These are phyloP conservation scores for Nycticebus coucang DNA, from an alignment of 2,113 vertebrate species.

Conservation along the genomic window DNA sequence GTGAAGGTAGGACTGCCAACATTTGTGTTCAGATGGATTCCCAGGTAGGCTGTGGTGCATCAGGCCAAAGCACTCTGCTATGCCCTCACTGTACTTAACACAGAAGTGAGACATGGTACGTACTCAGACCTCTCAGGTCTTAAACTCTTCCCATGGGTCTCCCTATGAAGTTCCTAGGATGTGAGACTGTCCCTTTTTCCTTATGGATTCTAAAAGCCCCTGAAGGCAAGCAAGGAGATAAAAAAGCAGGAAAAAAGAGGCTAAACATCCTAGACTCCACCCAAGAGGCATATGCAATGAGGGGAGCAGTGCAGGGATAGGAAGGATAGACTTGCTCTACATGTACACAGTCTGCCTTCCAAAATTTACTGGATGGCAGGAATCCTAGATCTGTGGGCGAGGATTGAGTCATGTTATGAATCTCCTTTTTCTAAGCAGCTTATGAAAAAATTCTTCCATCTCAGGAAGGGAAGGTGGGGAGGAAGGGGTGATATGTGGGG, in stretches of 20 bases:
- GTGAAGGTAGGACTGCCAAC: neutral
- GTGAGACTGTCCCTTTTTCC: neutral
- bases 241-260: neutral
- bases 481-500: neutral
- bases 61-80: neutral
- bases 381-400: constrained; percentile 56
- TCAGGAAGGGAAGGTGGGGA: constrained; percentile 46
- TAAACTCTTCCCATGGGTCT: constrained; percentile 9
- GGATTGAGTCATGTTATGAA: constrained; percentile 54
- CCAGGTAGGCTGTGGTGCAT: neutral
- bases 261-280: constrained; percentile 17
- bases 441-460: constrained; percentile 63
- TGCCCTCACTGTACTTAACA: neutral
- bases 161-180: neutral
- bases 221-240: neutral
- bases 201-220: neutral
- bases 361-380: constrained; percentile 65
- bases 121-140: neutral
- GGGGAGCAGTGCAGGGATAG: neutral
- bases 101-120: neutral
- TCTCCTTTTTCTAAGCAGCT: constrained; percentile 67
- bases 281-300: neutral
- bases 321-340: neutral
- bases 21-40: neutral
- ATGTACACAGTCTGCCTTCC: constrained; percentile 27